Conservation (phyloP, 92 coral and sea anemone species). For the Umimayanthus chanpuru region DNA sequence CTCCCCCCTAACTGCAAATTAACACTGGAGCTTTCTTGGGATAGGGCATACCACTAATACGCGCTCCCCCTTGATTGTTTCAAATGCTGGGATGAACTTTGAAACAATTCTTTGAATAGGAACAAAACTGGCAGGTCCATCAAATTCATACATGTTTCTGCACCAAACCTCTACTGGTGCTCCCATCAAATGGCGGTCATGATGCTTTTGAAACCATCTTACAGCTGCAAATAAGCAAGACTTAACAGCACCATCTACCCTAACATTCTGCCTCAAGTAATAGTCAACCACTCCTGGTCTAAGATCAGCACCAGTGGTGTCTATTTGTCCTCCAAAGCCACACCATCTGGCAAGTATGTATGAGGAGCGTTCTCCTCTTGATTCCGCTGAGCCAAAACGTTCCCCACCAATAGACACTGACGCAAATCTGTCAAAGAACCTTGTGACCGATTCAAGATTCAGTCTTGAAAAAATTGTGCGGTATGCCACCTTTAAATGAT, state of each 20-base stretch:
- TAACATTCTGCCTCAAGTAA: conserved; percentile 24
- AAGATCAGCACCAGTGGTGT: conserved; percentile 21
- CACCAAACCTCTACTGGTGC: conserved; percentile 54
- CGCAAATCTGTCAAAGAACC: too few relatives aligned
- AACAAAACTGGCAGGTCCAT: conserved; percentile 44
- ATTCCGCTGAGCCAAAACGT: not conserved
- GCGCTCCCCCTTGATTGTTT: conserved; percentile 31
- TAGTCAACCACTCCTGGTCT: conserved; percentile 43
- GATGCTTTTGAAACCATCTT: conserved; percentile 45
- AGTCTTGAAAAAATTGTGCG: too few relatives aligned
- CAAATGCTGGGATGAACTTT: conserved; percentile 52
- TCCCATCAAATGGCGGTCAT: conserved; percentile 23
- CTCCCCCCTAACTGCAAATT: not conserved
- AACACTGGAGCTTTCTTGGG: conserved; percentile 52
- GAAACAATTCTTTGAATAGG: conserved; percentile 44
- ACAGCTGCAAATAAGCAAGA: conserved; percentile 48
- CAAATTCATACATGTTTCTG: conserved; percentile 30
- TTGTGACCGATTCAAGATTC: too few relatives aligned
- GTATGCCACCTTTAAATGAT: too few relatives aligned
- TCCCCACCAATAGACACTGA: too few relatives aligned
- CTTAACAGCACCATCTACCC: conserved; percentile 14
- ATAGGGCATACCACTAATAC: conserved; percentile 49
- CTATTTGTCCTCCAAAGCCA: conserved; percentile 27
- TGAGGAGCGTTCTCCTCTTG: conserved; percentile 24
- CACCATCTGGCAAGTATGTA: conserved; percentile 41